Evolutionary conservation across 2,797 vertebrate genomes (phyloP), one percentile per base, ranked within the genome.

Genomic region (Botia almorhae): DNA sequence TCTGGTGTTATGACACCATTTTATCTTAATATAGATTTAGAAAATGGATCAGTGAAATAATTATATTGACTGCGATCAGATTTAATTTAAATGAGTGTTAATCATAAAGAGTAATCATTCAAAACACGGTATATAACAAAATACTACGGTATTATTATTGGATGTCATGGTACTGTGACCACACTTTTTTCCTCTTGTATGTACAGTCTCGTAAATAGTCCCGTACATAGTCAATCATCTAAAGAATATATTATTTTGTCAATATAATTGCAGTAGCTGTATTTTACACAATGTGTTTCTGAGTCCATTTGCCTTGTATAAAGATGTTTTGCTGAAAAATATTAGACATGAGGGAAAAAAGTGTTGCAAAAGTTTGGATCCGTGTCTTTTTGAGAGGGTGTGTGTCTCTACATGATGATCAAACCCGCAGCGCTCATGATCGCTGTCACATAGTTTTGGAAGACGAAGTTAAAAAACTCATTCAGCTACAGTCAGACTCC

Each of bases 341-440:
- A n/a, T 55, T 36, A 56, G 50, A 75, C 69, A 48, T 64, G 61
- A 78, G 53, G 53, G 33, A 83, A 72, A 71, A 73, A 69, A 58
- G 56, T 76, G 68, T 78, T 73, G 69, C 61, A 56, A 65, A 82
- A 75, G 26, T 65, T 61, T 82, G 82, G 82, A 82, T 65, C 71
- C 14, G 65, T 81, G 50, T 80, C 10, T 39, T 70, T 50, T 19
- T 70, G 26, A 78, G 79, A 73, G 82, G 56, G 68, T 80, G 82
- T 83, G 77, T 82, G 7, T 60, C 16, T 74, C 29, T 64, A 17
- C 12, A n/a, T n/a, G 53, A 50, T 13, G 21, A 63, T 78, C 17
- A 53, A 60, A 73, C 76, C 76, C 76, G 74, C 69, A 80, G 80
- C 72, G 77, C 82, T 78, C 67, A 61, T 69, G 72, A 80, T 80